A percentile compares a stretch with the other conserved stretches of the same genome.
phyloP scores from a whole-genome alignment of 2,797 vertebrate genomes.

The Pangasius macronema region DNA sequence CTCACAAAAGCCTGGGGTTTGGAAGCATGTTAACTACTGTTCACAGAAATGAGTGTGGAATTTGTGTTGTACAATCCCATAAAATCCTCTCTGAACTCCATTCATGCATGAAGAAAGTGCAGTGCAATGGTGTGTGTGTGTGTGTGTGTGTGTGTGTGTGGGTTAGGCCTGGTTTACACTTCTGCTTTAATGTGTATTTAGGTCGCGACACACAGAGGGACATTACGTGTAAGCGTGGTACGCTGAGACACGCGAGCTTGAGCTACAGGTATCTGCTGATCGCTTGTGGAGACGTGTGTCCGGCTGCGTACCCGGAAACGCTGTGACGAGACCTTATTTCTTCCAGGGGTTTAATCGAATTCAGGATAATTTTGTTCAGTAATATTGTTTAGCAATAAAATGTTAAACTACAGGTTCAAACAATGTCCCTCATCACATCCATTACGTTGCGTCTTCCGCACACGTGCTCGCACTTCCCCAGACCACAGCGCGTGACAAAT shows the following conservation, averaged over 20 bases:
- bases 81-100: conserved; percentile 3
- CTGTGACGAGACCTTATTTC: background rate
- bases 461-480: background rate
- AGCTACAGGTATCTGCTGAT: background rate
- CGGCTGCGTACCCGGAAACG: background rate
- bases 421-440: background rate
- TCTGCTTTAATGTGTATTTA: background rate
- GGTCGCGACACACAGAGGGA: background rate
- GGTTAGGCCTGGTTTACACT: background rate
- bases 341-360: background rate
- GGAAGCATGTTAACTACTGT: conserved; percentile 25
- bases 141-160: background rate
- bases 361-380: background rate
- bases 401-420: background rate
- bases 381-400: background rate
- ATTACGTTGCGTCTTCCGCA: background rate
- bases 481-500: background rate
- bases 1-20: conserved; percentile 36
- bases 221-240: background rate
- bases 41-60: conserved; percentile 33
- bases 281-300: background rate
- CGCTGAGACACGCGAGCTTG: background rate
- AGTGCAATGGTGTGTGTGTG: background rate
- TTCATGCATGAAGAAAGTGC: background rate
- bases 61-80: conserved; percentile 2